phyloP scores from a whole-genome alignment of 2,888 invertebrate species.

The Sphaerophoria rueppellii region DNA sequence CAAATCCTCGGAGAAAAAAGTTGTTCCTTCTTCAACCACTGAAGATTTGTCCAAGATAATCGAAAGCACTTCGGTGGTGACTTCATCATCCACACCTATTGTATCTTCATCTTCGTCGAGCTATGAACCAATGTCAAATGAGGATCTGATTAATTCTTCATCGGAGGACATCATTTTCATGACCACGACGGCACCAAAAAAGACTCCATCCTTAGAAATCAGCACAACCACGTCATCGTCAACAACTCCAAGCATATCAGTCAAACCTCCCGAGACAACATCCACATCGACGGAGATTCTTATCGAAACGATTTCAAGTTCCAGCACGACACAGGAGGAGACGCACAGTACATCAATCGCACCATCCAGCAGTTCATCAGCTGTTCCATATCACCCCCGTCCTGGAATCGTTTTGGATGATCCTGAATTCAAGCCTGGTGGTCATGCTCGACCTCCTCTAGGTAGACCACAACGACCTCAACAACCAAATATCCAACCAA shows the following conservation, averaged over 20 bases:
- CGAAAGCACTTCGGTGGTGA: conserved; percentile 79
- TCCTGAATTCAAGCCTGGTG: conserved; percentile 89
- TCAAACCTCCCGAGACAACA: conserved; percentile 57
- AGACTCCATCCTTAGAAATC: conserved; percentile 78
- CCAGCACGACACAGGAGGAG: conserved; percentile 53
- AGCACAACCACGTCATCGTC: conserved; percentile 14
- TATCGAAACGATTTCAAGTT: conserved; percentile 46
- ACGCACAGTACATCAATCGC: conserved; percentile 57
- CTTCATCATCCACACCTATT: conserved; percentile 72
- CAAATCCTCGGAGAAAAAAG: conserved; percentile 66
- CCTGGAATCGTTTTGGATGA: conserved; percentile 94
- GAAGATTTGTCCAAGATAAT: conserved; percentile 77
- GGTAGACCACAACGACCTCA: conserved; percentile 77
- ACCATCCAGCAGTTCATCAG: conserved; percentile 72
- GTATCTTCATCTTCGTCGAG: conserved; percentile 77
- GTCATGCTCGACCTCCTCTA: conserved; percentile 78
- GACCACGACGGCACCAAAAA: conserved; percentile 77
- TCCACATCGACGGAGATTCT: conserved; percentile 30
- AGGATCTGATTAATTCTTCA: conserved; percentile 77
- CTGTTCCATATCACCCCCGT: conserved; percentile 86
- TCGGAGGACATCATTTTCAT: conserved; percentile 80
- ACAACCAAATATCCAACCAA: conserved; percentile 81
- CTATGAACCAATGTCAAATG: conserved; percentile 79
- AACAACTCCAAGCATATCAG: conserved; percentile 55
- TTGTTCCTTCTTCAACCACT: conserved; percentile 78